Evolutionary conservation across 2,888 invertebrate genomes (phyloP).

Genomic region (Elysia crispata): DNA sequence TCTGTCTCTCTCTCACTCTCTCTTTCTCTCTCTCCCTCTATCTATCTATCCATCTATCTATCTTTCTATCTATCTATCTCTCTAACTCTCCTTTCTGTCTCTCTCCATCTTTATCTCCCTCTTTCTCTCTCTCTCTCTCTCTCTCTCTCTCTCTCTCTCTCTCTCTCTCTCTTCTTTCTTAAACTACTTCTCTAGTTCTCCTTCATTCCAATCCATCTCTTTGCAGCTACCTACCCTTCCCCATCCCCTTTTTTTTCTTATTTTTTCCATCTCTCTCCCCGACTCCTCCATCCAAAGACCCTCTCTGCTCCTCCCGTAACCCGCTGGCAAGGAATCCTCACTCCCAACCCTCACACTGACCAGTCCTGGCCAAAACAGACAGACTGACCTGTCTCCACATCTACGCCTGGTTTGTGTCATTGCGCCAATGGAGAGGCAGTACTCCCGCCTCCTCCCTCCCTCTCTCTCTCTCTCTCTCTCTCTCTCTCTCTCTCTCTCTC

Average conservation of each 20-base stretch:
- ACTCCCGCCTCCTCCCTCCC: background rate
- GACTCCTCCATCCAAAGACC: too few species aligned
- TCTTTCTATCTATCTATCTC: slow-evolving; percentile 45
- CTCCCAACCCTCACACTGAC: too few species aligned
- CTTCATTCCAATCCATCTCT: slow-evolving; percentile 47
- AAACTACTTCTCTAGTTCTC: slow-evolving; percentile 40
- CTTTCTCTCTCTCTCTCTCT: slow-evolving; percentile 9
- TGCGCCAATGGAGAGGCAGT: background rate
- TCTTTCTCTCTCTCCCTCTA: too few species aligned
- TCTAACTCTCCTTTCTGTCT: slow-evolving; percentile 27
- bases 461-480: background rate
- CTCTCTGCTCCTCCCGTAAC: too few species aligned
- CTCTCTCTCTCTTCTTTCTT: background rate
- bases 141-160: slow-evolving; percentile 18
- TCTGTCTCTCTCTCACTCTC: too few species aligned
- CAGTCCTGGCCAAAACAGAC: background rate
- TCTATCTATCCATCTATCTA: too few species aligned
- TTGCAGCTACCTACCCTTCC: background rate
- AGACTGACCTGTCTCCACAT: too few species aligned
- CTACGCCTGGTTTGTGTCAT: too few species aligned
- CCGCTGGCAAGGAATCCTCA: too few species aligned
- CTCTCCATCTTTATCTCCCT: background rate
- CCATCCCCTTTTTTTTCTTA: background rate
- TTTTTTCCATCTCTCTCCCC: too few species aligned
- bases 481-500: slow-evolving; percentile 72